phyloP scores from a whole-genome alignment of 2,113 vertebrate genomes.

The Mellivora capensis region DNA sequence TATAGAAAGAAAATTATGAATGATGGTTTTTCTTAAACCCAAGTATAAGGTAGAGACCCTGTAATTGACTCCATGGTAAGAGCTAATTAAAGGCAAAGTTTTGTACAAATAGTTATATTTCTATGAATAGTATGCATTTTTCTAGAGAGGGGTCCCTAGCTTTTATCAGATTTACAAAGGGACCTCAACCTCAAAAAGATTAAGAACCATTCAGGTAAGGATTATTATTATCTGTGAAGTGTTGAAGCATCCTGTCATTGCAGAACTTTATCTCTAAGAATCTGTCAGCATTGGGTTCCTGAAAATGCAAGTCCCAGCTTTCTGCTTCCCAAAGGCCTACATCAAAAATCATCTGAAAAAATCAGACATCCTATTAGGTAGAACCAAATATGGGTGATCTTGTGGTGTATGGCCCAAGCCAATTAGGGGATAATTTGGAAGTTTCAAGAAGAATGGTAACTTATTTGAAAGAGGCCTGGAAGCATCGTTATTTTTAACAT shows the following conservation, averaged over 20 bases:
- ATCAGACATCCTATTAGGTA: neutral
- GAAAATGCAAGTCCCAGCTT: neutral
- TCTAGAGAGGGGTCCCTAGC: neutral
- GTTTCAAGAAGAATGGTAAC: slow-evolving; percentile 21
- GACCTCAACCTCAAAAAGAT: neutral
- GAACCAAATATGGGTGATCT: neutral
- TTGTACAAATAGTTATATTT: neutral
- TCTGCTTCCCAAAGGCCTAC: neutral
- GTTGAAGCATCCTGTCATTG: neutral
- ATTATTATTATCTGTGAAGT: neutral
- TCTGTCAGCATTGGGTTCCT: neutral
- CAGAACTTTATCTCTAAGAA: neutral
- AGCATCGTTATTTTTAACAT: neutral
- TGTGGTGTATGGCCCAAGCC: neutral
- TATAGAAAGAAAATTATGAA: neutral
- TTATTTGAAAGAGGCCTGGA: neutral
- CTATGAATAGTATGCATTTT: neutral
- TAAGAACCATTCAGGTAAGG: neutral
- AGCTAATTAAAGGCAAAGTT: neutral
- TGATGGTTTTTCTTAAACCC: neutral
- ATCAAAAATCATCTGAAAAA: slow-evolving; percentile 23
- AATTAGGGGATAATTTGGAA: slow-evolving; percentile 1
- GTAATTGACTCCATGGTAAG: neutral
- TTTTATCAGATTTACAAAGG: slow-evolving; percentile 17
- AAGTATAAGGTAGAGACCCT: neutral